Evolutionary conservation across 2,797 vertebrate species (phyloP), one percentile per base, ranked within the genome.

Genomic region (Argyrosomus regius): DNA sequence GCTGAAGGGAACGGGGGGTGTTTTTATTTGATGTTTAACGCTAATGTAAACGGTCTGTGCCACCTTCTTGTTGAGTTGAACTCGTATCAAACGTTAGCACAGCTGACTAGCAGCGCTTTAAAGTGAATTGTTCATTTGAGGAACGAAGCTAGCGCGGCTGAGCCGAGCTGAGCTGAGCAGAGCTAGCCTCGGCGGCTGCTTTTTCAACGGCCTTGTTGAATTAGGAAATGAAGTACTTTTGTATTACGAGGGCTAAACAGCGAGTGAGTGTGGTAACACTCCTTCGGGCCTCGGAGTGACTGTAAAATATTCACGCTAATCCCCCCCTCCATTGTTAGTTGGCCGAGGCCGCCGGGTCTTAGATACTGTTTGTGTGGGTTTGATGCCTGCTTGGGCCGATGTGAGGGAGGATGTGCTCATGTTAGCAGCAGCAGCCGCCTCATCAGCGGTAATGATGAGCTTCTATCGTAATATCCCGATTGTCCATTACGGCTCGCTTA

Each of bases 391-490:
- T 66, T 8, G 72, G 71, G 74, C 71, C 68, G 79, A 77, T 41
- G 13, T 45, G 43, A 45, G 80, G 48, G 82, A 87, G 77, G 77
- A 75, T 82, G 79, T 54, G 75, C 53, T 72, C 70, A 17, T 20
- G 76, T 82, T 88, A 89, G 89, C 82, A 39, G 85, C 85, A 13
- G 41, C 41, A 45, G 43, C 43, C 12, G 84, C 81, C 83, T 89
- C 84, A 89, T 93, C 92, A 89, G 84, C 87, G 75, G 22, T 80
- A 84, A 84, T 89, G 89, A 92, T 83, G 84, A 87, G 80, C 87
- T 22, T 69, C 83, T 78, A 75, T 78, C 85, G 89, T 73, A 79
- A 83, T 86, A 88, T 87, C 75, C 68, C 62, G 62, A 24, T 77
- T 87, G 77, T 89, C 83, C 90, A 80, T 87, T 85, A 75, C 77